Percentiles rank a stretch among this genome's conserved stretches.
These are phyloP conservation scores for Ophion costatus DNA, from an alignment of 2,888 invertebrate genomes.

Conservation along the genomic window DNA sequence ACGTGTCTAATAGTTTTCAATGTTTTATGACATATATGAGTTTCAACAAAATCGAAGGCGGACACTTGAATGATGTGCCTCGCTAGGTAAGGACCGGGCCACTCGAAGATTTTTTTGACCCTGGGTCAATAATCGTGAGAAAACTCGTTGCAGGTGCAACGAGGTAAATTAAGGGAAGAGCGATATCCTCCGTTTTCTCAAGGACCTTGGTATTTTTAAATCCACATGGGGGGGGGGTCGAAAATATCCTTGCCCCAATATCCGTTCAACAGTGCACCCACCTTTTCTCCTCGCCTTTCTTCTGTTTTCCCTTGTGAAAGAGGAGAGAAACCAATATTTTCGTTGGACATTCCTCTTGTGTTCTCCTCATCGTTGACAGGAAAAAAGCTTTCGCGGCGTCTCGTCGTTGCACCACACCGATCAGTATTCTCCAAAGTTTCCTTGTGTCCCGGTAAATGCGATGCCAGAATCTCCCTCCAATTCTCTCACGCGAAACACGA, in stretches of 20 bases:
- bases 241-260: slow-evolving; percentile 26
- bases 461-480: slow-evolving; percentile 29
- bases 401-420: slow-evolving; percentile 34
- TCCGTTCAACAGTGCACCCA: background rate
- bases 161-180: slow-evolving; percentile 1
- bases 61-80: too few species aligned
- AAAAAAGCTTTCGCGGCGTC: slow-evolving; percentile 48
- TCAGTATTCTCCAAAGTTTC: background rate
- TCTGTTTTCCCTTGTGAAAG: background rate
- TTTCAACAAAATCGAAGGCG: too few species aligned
- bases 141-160: slow-evolving; percentile 2
- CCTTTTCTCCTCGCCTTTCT: slow-evolving; percentile 20
- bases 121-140: background rate
- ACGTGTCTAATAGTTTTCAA: too few species aligned
- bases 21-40: too few species aligned
- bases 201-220: background rate
- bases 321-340: slow-evolving; percentile 54
- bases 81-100: too few species aligned
- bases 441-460: background rate
- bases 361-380: slow-evolving; percentile 18
- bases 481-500: slow-evolving; percentile 42
- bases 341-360: slow-evolving; percentile 47
- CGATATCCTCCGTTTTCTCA: background rate
- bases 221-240: background rate
- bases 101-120: too few species aligned